phyloP scores from a whole-genome alignment of 2,113 vertebrate species.

The Engystomops pustulosus region DNA sequence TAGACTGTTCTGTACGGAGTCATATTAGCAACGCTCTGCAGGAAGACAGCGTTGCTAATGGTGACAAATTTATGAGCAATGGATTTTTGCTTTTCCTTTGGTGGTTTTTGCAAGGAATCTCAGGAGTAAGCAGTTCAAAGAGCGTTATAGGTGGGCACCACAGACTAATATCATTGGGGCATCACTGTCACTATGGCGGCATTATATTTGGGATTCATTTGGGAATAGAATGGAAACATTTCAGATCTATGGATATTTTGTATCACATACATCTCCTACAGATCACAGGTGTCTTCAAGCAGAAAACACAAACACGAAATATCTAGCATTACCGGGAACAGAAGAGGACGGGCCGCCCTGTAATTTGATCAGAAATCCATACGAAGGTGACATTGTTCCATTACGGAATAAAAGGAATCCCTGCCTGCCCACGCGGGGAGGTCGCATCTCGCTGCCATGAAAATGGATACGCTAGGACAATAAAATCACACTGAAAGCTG shows the following conservation, averaged over 20 bases:
- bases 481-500: conserved; percentile 21
- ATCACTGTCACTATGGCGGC: too few relatives aligned
- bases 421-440: not conserved
- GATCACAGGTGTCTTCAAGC: not conserved
- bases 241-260: not conserved
- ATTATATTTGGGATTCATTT: too few relatives aligned
- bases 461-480: conserved; percentile 15
- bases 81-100: too few relatives aligned
- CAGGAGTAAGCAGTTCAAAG: too few relatives aligned
- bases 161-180: too few relatives aligned
- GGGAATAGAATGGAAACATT: too few relatives aligned
- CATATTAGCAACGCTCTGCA: too few relatives aligned
- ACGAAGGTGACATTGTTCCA: conserved; percentile 29
- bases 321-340: not conserved
- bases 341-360: not conserved
- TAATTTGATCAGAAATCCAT: conserved; percentile 28
- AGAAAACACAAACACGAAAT: not conserved
- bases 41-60: too few relatives aligned
- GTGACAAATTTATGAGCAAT: too few relatives aligned
- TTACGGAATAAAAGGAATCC: conserved; percentile 33
- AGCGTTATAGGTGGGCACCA: too few relatives aligned
- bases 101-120: too few relatives aligned
- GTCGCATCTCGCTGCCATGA: not conserved
- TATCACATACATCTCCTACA: not conserved
- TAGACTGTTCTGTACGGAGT: too few relatives aligned